A percentile compares a stretch with the other conserved stretches of the same genome.
phyloP scores from a whole-genome alignment of 2,113 vertebrate species.

The Ariopsis seemanni region DNA sequence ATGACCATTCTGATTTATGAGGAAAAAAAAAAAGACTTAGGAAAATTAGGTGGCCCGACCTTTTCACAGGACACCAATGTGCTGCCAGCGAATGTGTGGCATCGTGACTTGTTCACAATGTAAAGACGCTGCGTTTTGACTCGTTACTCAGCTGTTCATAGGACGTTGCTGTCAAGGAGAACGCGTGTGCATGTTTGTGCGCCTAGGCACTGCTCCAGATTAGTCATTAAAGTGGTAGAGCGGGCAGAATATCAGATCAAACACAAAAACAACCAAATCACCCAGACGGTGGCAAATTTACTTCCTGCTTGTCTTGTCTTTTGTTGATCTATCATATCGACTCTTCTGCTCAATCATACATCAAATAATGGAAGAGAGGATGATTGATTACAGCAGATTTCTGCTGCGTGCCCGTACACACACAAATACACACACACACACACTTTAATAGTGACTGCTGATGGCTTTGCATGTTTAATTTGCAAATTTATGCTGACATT shows the following conservation, averaged over 20 bases:
- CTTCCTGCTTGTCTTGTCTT: constrained; percentile 34
- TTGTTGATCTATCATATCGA: constrained; percentile 46
- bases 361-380: constrained; percentile 33
- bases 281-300: constrained; percentile 35
- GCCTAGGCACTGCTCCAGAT: constrained; percentile 12
- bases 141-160: constrained; percentile 34
- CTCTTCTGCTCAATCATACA: constrained; percentile 28
- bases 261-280: constrained; percentile 20
- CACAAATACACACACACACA: neutral
- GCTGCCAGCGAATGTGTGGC: constrained; percentile 33
- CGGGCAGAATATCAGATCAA: constrained; percentile 20
- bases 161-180: constrained; percentile 15
- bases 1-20: neutral
- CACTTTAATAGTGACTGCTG: constrained; percentile 67
- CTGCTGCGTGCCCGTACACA: constrained; percentile 21
- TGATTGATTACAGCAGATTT: constrained; percentile 48
- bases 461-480: constrained; percentile 73
- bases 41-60: neutral
- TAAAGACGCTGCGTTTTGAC: constrained; percentile 45
- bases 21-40: neutral
- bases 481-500: constrained; percentile 83
- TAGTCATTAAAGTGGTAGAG: constrained; percentile 25
- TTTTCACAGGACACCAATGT: constrained; percentile 20
- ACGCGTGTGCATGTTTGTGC: neutral
- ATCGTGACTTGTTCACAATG: constrained; percentile 44